phyloP scores from a whole-genome alignment of 1,140 invertebrate genomes.

The Cotesia glomerata region DNA sequence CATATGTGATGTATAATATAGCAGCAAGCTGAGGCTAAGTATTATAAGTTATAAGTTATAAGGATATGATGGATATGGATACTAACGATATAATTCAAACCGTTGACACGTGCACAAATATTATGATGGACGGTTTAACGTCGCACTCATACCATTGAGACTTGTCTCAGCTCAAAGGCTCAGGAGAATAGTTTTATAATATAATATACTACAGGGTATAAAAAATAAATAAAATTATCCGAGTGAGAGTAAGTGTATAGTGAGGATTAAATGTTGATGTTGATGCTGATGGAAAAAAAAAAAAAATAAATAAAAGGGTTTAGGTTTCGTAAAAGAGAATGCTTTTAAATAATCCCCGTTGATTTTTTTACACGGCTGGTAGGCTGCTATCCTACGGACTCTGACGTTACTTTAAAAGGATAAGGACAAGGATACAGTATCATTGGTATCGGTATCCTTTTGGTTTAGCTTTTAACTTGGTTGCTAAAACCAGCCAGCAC shows the following conservation, averaged over 20 bases:
- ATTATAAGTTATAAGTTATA: neutral
- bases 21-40: too few relatives aligned
- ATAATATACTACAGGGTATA: neutral
- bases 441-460: conserved; percentile 25
- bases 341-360: conserved; percentile 46
- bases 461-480: neutral
- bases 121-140: conserved; percentile 49
- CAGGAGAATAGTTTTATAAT: neutral
- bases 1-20: too few relatives aligned
- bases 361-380: neutral
- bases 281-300: neutral
- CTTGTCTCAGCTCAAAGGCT: neutral
- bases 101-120: conserved; percentile 52
- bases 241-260: neutral
- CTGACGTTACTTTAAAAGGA: neutral
- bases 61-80: neutral
- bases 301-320: neutral
- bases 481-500: neutral
- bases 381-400: neutral
- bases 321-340: conserved; percentile 30
- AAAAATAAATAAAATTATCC: neutral
- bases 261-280: conserved; percentile 9
- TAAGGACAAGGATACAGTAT: conserved; percentile 36
- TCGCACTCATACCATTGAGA: neutral
- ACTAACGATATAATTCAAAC: conserved; percentile 50